Percentiles rank a stretch among this genome's conserved stretches.
phyloP scores from a whole-genome alignment of 2,888 invertebrate genomes.

The Athalia circularis region DNA sequence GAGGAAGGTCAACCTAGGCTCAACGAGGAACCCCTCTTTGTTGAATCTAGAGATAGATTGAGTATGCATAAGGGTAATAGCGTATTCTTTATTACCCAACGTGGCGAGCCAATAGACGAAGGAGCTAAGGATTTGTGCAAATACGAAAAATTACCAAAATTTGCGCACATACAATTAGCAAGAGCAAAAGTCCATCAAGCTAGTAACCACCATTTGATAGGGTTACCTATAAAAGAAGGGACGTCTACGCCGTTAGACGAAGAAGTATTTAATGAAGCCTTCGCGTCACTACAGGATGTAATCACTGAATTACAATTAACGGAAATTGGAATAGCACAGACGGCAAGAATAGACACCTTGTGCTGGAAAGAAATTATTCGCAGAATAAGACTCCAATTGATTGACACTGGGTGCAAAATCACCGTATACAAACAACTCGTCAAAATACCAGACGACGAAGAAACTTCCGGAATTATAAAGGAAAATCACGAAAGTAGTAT shows the following conservation, averaged over 20 bases:
- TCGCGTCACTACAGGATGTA: not conserved
- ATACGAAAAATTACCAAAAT: not conserved
- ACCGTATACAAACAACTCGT: constrained; percentile 41
- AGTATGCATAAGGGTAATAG: constrained; percentile 47
- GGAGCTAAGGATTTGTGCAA: constrained; percentile 33
- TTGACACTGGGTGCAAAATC: not conserved
- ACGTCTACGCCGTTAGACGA: not conserved
- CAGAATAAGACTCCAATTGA: not conserved
- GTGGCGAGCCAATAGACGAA: constrained; percentile 38
- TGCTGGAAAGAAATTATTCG: constrained; percentile 18
- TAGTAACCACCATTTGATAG: not conserved
- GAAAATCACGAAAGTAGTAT: constrained; percentile 28
- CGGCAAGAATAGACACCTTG: constrained; percentile 17
- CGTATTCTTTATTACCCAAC: constrained; percentile 35
- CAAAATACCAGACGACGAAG: constrained; percentile 9
- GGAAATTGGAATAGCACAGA: constrained; percentile 39
- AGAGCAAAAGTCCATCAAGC: not conserved
- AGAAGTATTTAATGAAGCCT: not conserved
- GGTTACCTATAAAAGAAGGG: not conserved
- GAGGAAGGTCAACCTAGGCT: not conserved
- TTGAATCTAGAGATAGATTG: constrained; percentile 37
- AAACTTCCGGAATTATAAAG: constrained; percentile 25
- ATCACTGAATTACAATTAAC: not conserved
- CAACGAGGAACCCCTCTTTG: not conserved
- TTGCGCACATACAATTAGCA: not conserved